Conservation (phyloP, 1,140 invertebrate genomes). For the Hypsibius dujardini region DNA sequence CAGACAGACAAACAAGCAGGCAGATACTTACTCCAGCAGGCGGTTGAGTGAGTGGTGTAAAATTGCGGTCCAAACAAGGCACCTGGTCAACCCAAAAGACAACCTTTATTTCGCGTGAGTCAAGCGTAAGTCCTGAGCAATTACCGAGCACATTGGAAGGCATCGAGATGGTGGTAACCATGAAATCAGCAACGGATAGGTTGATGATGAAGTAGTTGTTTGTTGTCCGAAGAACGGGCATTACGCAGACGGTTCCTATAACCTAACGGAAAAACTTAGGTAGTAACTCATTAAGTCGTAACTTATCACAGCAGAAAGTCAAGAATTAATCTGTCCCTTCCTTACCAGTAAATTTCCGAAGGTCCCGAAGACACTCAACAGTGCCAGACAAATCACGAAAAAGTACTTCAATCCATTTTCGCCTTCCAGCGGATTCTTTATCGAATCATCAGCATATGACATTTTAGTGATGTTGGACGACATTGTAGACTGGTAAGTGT, state of each 20-base stretch:
- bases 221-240: background rate
- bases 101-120: background rate
- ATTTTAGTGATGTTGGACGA: too few relatives aligned
- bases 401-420: background rate
- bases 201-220: constrained; percentile 1
- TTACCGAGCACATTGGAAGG: background rate
- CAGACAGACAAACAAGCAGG: too few relatives aligned
- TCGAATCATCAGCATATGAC: too few relatives aligned
- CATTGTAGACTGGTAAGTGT: too few relatives aligned
- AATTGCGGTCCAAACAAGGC: background rate
- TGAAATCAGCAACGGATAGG: background rate
- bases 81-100: background rate
- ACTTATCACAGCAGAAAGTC: too few relatives aligned
- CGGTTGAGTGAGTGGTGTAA: background rate
- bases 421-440: background rate
- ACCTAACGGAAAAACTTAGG: background rate
- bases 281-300: too few relatives aligned
- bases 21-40: too few relatives aligned
- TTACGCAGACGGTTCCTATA: background rate
- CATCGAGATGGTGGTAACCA: background rate
- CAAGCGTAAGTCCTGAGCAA: background rate
- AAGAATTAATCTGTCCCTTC: background rate
- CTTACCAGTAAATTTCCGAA: constrained; percentile 10
- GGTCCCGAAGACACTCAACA: background rate
- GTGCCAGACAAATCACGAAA: constrained; percentile 1